phyloP scores from a whole-genome alignment of 2,113 vertebrate species.

The Paratilapia polleni region DNA sequence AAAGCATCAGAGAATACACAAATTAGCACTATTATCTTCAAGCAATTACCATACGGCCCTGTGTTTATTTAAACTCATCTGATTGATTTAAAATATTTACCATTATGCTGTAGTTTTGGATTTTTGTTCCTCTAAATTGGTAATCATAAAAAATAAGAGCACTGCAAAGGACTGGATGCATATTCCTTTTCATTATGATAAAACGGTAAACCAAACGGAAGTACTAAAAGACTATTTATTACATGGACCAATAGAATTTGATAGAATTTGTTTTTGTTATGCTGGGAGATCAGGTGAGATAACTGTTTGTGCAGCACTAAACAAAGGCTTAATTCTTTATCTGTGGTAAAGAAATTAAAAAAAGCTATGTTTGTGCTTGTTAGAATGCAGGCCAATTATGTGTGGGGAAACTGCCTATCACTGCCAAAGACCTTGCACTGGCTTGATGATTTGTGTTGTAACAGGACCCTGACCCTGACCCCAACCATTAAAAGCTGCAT shows the following conservation, averaged over 20 bases:
- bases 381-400: slow-evolving; percentile 25
- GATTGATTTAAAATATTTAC: slow-evolving; percentile 78
- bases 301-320: neutral
- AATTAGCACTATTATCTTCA: slow-evolving; percentile 77
- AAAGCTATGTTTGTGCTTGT: neutral
- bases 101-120: slow-evolving; percentile 57
- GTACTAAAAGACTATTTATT: slow-evolving; percentile 26
- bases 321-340: slow-evolving; percentile 6
- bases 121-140: slow-evolving; percentile 61
- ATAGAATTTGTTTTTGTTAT: neutral
- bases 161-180: slow-evolving; percentile 34
- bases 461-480: slow-evolving; percentile 24
- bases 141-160: slow-evolving; percentile 56
- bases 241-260: slow-evolving; percentile 13
- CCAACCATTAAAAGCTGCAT: neutral
- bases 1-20: slow-evolving; percentile 78
- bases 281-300: slow-evolving; percentile 1
- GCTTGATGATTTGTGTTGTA: slow-evolving; percentile 34
- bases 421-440: slow-evolving; percentile 29
- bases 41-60: slow-evolving; percentile 73
- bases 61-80: slow-evolving; percentile 77
- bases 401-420: slow-evolving; percentile 9
- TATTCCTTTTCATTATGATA: slow-evolving; percentile 46
- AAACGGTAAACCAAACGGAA: slow-evolving; percentile 18
- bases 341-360: neutral